Base-by-base conservation (phyloP, 2,888 invertebrate species). In the Nomada ferruginata region DNA sequence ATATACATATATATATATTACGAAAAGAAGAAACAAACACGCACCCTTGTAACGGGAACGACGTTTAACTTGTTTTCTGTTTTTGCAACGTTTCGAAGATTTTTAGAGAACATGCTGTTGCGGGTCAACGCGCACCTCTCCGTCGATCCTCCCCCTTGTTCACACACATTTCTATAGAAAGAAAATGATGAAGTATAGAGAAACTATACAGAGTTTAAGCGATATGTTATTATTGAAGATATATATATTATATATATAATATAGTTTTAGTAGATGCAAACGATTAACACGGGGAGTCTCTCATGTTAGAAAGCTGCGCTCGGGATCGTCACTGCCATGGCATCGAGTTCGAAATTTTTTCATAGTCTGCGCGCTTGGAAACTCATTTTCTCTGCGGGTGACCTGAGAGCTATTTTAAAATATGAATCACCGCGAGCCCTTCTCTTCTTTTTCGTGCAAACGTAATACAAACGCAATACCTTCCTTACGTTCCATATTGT, bases 241-340 rank as follows among this genome's bases (percentile, higher is more conserved):
- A 69, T 57, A 75, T 60, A 64, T 52, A 65, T 65, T 69, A 70
- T 47, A 68, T 66, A 55, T 66, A 11, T 69, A 76, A 70, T 47
- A 26, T 57, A 76, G 57, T 59, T 42, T 20, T 20, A 26, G 61
- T 82, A 79, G 80, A 81, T 44, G 61, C 64, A 74, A 65, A 61
- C 36, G 74, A 71, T 7, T 26, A 75, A 68, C 73, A 79, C 73
- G 76, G 66, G 69, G 13, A 61, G 60, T 50, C 47, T 75, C 83
- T 83, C 68, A 65, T 79, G 76, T 84, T 72, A 74, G 74, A 60
- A 85, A 85, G 61, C 77, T 87, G 79, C 80, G 76, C 76, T 79
- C 81, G 88, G 88, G 75, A 88, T 88, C 85, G 80, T 83, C 88
- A 88, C 88, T 88, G 88, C 88, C 88, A 88, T 88, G 80, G 82